Base-by-base conservation (phyloP, 2,113 vertebrate species). In the Myrmecobius fasciatus region DNA sequence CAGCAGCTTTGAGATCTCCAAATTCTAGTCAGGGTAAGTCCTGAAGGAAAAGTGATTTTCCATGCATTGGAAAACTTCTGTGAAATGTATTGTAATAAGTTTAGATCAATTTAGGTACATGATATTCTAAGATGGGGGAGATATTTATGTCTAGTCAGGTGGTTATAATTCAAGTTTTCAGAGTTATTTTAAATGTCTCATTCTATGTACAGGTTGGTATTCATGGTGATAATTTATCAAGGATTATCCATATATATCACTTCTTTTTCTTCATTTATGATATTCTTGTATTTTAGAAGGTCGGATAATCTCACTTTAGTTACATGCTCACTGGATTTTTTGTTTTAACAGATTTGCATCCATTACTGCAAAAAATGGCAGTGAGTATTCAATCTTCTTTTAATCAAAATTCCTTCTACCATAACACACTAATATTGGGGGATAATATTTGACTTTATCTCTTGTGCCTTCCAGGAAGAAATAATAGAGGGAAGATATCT, bases 401-500 rank as follows among this genome's bases (percentile, higher is more conserved):
- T 91, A 92, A 96, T 60, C 95, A 93, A 89, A 10, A 94, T 96
- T 95, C 96, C 49, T 52, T 97, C 3, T 91, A 3, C 51, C 90
- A 7, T 88, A 54, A 67, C 95, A 51, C 52, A 83, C 94, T 94
- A 89, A 90, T 51, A 51, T 92, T 53, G 43, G 89, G 53, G 91
- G 88, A 89, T 96, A 93, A 20, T 94, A 53, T 89, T 96, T 94
- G 17, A 91, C 83, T 89, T 95, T 96, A 20, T 97, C 60, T 46
- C 94, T 97, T 97, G 52, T 98, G 97, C 94, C 95, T 97, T 95
- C 94, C 97, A 99, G 99, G 98, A 99, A 95, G 98, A 99, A 98
- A 95, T 99, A 96, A 98, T 99, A 96, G 96, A 98, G 92, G 98
- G 98, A 93, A 98, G 98, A 97, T 99, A 99, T 49, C 98, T 99